Conservation (phyloP, 2,888 invertebrate species). For the Cylindroiulus punctatus region DNA sequence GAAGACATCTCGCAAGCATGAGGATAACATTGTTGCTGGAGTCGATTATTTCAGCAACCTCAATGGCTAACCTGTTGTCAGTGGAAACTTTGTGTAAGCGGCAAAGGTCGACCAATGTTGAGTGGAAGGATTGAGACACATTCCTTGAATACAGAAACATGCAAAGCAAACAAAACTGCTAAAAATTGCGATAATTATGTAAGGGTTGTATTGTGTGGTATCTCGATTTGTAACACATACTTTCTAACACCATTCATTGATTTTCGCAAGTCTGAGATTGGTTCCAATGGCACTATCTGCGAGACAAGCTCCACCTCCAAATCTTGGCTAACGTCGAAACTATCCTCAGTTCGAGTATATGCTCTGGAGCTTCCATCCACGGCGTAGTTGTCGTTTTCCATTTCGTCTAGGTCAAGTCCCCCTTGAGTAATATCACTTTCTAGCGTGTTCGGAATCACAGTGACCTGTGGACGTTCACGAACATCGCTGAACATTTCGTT, state of each 20-base stretch:
- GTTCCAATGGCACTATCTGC: background rate
- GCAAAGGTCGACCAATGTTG: constrained; percentile 70
- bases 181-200: too few species aligned
- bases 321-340: background rate
- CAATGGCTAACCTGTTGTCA: constrained; percentile 65
- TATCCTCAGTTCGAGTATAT: background rate
- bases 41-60: constrained; percentile 62
- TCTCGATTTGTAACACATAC: background rate
- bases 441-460: background rate
- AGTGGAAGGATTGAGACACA: constrained; percentile 70
- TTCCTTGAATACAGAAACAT: constrained; percentile 65
- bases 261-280: background rate
- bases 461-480: background rate
- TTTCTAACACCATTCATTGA: background rate
- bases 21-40: constrained; percentile 66
- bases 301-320: background rate
- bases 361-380: background rate
- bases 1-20: constrained; percentile 71
- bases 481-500: background rate
- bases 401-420: background rate
- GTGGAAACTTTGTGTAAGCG: constrained; percentile 66
- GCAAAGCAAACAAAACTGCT: too few species aligned
- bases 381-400: background rate
- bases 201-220: background rate
- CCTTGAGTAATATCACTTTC: background rate